Conservation (phyloP, 2,113 vertebrate genomes). For the Glaucidium brasilianum region DNA sequence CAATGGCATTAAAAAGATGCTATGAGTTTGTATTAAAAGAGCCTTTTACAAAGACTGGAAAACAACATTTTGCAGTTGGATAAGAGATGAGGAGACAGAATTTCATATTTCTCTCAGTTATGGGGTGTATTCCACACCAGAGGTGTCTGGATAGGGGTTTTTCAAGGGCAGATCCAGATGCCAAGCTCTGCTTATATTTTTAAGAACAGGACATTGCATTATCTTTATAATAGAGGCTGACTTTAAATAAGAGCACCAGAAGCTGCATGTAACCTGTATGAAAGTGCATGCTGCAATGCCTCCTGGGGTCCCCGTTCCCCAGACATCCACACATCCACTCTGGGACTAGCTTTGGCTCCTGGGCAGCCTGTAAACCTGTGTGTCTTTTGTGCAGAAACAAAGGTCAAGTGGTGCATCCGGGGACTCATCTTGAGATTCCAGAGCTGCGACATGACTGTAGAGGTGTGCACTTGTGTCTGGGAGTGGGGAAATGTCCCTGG, state of each 20-base stretch:
- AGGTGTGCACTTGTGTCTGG: background rate
- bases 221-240: background rate
- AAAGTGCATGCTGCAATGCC: background rate
- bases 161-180: background rate
- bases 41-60: background rate
- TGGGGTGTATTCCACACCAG: background rate
- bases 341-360: background rate
- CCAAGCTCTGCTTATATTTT: background rate
- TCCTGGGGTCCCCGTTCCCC: background rate
- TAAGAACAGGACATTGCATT: background rate
- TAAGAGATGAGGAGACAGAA: background rate
- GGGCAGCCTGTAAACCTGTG: background rate
- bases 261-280: background rate
- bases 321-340: background rate
- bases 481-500: background rate
- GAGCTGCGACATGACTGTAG: background rate
- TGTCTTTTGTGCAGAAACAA: background rate
- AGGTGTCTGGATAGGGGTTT: background rate
- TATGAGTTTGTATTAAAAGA: background rate
- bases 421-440: background rate
- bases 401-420: background rate
- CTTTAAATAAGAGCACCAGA: background rate
- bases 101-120: background rate
- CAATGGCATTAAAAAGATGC: background rate
- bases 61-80: background rate